Base-by-base conservation (phyloP, 2,888 invertebrate species). In the Phrixothrix hirtus region DNA sequence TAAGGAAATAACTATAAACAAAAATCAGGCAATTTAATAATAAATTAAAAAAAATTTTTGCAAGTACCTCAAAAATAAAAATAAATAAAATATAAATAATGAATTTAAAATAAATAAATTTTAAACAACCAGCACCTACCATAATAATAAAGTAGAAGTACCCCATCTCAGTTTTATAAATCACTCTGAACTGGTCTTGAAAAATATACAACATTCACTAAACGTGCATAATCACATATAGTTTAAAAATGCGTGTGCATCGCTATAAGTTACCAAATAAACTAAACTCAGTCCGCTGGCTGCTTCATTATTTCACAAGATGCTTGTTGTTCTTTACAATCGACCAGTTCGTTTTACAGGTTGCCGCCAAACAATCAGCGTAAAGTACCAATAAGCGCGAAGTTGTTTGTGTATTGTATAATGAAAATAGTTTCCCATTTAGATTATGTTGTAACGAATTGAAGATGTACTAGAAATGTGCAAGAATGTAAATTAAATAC, bases 191-290 rank as follows among this genome's bases (percentile, higher is more conserved):
- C n/a, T 38, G 14, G 7, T 25, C 38, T 31, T 43, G 29, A 37
- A 31, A 47, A 21, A 42, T 6, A 26, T 31, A 38, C 29, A 11
- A 41, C 25, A 32, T 37, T 45, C 38, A 44, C 42, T 39, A 26
- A 49, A 29, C 14, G 36, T 44, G 34, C 49, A 49, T 45, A 39
- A 48, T 41, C 52, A 46, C 54, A 38, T 10, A 14, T 12, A 25
- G 38, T 16, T 44, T 44, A 67, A 68, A 67, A 71, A 65, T 68
- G 67, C 69, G 71, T 73, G 71, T 68, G 71, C 70, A 70, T 72
- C 71, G 68, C 61, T 61, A 66, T 65, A 59, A 68, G 69, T 68
- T 70, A 67, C 69, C 71, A 72, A 72, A 72, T 71, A 71, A 67
- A 73, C 72, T 73, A 70, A 72, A 62, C 68, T 66, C 64, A 59